Evolutionary conservation across 2,797 vertebrate genomes (phyloP), one percentile per base, ranked within the genome.

Genomic region (Scolopax rusticola): DNA sequence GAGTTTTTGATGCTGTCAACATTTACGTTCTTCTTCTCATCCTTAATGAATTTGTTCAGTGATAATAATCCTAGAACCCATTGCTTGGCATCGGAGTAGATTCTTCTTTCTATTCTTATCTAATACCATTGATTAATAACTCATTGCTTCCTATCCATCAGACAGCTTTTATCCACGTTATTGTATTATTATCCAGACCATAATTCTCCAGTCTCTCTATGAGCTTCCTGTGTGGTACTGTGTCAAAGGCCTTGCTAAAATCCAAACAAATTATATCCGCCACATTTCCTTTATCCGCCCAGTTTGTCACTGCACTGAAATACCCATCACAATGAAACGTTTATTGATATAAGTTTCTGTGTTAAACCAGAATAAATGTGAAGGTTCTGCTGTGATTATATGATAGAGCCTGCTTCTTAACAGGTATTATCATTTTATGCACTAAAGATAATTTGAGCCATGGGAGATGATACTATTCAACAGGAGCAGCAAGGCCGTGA

Each of bases 371-470:
- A 97, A 82, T 82, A 83, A 97, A 96, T 83, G 84, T 81, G 95
- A 89, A 96, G 89, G 92, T 97, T 97, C 65, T 96, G 93, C 81
- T 95, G 92, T 94, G 94, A 97, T 96, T 97, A 92, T 96, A 87
- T 94, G 94, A 88, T 93, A 93, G 90, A 96, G 92, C 74, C 68
- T 92, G 84, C 90, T 97, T 97, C 90, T 93, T 98, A 96, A 96
- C 87, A 96, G 93, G 92, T 95, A 96, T 95, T 96, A 93, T 87
- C 89, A 74, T 97, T 98, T 98, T 97, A 95, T 97, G 93, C 96
- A 87, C 96, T 97, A 87, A 96, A 96, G 89, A 94, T 97, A 95
- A 98, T 98, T 91, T 96, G 95, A 98, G 96, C 95, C 90, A 96
- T 96, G 96, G 96, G 97, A 97, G 84, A 96, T 97, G 96, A 97